Conservation (phyloP, 2,888 invertebrate species). For the Lapara coniferarum region DNA sequence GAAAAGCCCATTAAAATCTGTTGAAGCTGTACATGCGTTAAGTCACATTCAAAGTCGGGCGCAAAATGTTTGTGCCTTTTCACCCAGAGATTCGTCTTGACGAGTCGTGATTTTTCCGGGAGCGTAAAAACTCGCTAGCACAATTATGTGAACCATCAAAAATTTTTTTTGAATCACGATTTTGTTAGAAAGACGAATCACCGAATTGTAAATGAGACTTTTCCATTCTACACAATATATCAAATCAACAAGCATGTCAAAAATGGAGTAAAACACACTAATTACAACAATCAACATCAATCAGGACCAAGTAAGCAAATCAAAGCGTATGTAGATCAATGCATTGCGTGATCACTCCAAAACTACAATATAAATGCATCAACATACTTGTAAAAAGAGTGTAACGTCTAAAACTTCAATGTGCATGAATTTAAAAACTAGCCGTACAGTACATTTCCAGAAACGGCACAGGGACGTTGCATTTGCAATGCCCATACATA, state of each 20-base stretch:
- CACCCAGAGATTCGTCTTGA: neutral
- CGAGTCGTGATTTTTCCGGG: neutral
- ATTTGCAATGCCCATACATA: conserved; percentile 20
- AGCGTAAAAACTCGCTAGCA: neutral
- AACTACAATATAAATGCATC: neutral
- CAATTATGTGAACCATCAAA: neutral
- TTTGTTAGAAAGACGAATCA: neutral
- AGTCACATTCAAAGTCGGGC: neutral
- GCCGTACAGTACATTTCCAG: conserved; percentile 2
- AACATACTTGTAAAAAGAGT: neutral
- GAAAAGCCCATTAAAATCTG: neutral
- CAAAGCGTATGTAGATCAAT: neutral
- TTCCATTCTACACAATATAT: neutral
- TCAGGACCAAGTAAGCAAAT: neutral
- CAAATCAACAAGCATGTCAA: neutral
- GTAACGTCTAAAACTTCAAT: neutral
- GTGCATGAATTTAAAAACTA: neutral
- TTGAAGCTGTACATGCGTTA: neutral
- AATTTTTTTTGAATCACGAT: neutral
- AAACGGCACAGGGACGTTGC: neutral
- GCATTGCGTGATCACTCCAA: neutral
- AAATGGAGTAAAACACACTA: neutral
- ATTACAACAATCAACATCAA: neutral
- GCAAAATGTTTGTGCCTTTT: neutral
- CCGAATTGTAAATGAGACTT: neutral